A percentile compares a stretch with the other conserved stretches of the same genome.
These are phyloP conservation scores for Tachystola acroxantha DNA, from an alignment of 2,888 invertebrate genomes.

Conservation along the genomic window DNA sequence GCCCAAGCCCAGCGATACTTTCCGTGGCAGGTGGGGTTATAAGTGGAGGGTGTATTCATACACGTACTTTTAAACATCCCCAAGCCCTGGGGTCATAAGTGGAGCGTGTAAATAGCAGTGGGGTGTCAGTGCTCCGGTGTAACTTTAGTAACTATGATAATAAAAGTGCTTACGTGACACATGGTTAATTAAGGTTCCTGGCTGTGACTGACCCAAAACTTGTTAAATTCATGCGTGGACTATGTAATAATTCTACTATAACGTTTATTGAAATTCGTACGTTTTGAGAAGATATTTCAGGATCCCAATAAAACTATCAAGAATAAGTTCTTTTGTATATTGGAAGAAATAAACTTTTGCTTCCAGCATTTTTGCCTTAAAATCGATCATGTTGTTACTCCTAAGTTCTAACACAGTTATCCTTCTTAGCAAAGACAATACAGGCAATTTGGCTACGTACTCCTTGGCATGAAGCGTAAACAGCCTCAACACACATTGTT, in stretches of 20 bases:
- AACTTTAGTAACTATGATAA: neutral
- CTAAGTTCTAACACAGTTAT: no score
- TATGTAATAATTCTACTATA: neutral
- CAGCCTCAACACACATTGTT: no score
- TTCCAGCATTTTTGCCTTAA: no score
- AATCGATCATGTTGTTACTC: no score
- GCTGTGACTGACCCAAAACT: neutral
- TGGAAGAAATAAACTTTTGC: no score
- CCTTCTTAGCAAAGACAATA: no score
- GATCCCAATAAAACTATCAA: no score
- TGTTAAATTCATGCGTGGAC: neutral
- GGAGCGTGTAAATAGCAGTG: slow-evolving; percentile 28
- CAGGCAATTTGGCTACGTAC: no score
- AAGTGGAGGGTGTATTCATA: slow-evolving; percentile 5
- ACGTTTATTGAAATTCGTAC: no score
- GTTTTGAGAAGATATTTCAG: no score
- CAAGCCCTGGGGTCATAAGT: slow-evolving; percentile 26
- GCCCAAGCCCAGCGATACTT: neutral
- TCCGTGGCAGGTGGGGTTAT: slow-evolving; percentile 4
- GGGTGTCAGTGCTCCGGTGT: slow-evolving; percentile 15
- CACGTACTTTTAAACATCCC: slow-evolving; percentile 10
- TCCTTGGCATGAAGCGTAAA: no score
- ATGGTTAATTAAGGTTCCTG: slow-evolving; percentile 8
- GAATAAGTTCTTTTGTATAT: no score
- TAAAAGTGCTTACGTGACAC: slow-evolving; percentile 3